Base-by-base conservation (phyloP, 2,113 vertebrate genomes). In the Tauraco erythrolophus region DNA sequence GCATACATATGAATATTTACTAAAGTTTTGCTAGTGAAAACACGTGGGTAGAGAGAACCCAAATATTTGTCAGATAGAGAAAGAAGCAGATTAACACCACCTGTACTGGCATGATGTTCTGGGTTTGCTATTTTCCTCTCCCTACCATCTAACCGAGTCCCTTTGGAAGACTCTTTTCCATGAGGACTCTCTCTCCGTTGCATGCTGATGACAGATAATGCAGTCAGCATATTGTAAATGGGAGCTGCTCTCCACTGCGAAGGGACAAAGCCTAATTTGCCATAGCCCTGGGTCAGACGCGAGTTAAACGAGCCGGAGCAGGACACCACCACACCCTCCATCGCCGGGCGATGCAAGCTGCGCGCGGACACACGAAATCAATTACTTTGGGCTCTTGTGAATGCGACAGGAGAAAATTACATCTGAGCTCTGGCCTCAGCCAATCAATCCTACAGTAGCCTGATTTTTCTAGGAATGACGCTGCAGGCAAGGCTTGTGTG, bases 381-480 rank as follows among this genome's bases (percentile, higher is more conserved):
- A 92, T 97, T 94, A 78, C 94, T 91, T 70, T 8, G 51, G 79
- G 65, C 92, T 92, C 79, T 76, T 96, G 62, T 74, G 85, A 92
- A 94, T 50, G 60, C 3, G 6, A 92, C 56, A 56, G 66, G 77
- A 95, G 93, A 96, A 96, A 96, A 98, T 95, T 74, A 93, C 91
- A 95, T 90, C 92, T 94, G 93, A 95, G 84, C 91, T 96, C 87
- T 91, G 79, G 81, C 94, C 89, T 74, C 94, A 80, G 54, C 61
- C 60, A 83, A 95, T 96, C 94, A 96, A 96, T 97, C 54, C 92
- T 82, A 46, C 87, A 92, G 71, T 76, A 97, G 89, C 72, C 94
- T 94, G 88, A 65, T 97, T 96, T 97, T 97, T 97, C 95, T 89
- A 96, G 94, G 95, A 97, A 98, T 37, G 57, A 84, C 1, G 71